Percentiles rank a stretch among this genome's conserved stretches.
Evolutionary conservation across 1,140 invertebrate species (phyloP).

Genomic region (Scaptomyza pallida): DNA sequence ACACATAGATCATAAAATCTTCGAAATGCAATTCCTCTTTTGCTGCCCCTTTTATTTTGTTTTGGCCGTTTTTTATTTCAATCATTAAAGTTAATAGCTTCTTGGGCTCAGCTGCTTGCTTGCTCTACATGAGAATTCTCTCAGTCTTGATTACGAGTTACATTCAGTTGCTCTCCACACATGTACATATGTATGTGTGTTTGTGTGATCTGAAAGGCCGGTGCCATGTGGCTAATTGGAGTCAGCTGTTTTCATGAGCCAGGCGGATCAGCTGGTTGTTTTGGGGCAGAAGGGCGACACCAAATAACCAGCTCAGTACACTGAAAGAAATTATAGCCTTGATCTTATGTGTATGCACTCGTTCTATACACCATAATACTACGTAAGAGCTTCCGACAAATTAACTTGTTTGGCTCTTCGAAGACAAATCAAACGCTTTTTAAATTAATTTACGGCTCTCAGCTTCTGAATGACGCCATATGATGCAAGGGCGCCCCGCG

Average conservation of each 20-base stretch:
- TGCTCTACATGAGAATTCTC: constrained; percentile 24
- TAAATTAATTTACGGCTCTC: constrained; percentile 60
- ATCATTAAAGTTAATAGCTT: constrained; percentile 63
- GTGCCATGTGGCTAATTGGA: constrained; percentile 77
- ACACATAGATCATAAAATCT: background rate
- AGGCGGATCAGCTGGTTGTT: constrained; percentile 70
- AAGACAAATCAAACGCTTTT: constrained; percentile 63
- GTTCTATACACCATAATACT: constrained; percentile 4
- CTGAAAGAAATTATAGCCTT: constrained; percentile 49
- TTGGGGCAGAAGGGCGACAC: constrained; percentile 42
- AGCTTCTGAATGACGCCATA: constrained; percentile 13
- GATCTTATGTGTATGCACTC: background rate
- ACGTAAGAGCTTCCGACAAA: constrained; percentile 29
- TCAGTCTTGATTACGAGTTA: constrained; percentile 29
- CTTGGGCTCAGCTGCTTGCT: constrained; percentile 29
- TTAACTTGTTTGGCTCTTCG: constrained; percentile 46
- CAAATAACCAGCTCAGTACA: constrained; percentile 33
- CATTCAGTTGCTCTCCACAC: constrained; percentile 5
- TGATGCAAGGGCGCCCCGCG: constrained; percentile 17
- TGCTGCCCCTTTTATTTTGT: constrained; percentile 5
- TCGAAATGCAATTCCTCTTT: background rate
- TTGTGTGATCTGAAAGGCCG: constrained; percentile 13
- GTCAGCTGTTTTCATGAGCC: constrained; percentile 73
- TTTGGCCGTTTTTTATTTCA: constrained; percentile 8
- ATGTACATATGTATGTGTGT: background rate